Evolutionary conservation across 2,888 invertebrate species (phyloP), one percentile per base, ranked within the genome.

Genomic region (Ormia ochracea): DNA sequence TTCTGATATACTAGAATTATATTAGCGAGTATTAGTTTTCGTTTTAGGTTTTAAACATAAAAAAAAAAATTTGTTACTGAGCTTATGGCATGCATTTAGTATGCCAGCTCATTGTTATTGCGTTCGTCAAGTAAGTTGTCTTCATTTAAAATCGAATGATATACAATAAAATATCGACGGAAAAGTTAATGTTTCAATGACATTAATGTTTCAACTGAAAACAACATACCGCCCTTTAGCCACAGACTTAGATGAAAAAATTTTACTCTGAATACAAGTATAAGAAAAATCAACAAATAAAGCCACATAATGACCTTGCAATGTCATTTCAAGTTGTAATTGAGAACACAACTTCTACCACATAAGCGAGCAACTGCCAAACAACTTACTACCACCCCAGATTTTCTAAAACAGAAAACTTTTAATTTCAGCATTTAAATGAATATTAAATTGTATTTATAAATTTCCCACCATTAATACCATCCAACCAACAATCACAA

Each of bases 231-330:
- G 61, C 69, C 45, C 56, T 76, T 63, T 56, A 63, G 38, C 61
- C 76, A 63, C 54, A 69, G 69, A 28, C 31, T 54, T 21, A 68
- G 19, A 52, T 3, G 4, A 54, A 36, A 17, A 17, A 54, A 73
- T n/a, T 4, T 14, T 56, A 56, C n/a, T 36, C n/a, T n/a, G 2
- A 43, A 21, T 28, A 33, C n/a, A n/a, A n/a, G n/a, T n/a, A 38
- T 17, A 59, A 54, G 9, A n/a, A 43, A 28, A 1, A 43, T 26
- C 31, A 43, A 48, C 36, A 36, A 19, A 10, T 26, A 6, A 43
- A 75, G 72, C 80, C 75, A 72, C 72, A 56, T 45, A 61, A 36
- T 76, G 80, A 68, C 72, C 80, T 80, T 80, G 75, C 70, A 68
- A 70, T 54, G 75, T 61, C 72, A 76, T 48, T 41, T 52, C 50